A percentile compares a stretch with the other conserved stretches of the same genome.
phyloP scores from a whole-genome alignment of 2,113 vertebrate species.

The Rattus norvegicus region GRCr8 NC_086023.1:68524001-68524500 shows the following conservation, averaged over 20 bases:
- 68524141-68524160: conserved; percentile 95
- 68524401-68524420: background rate
- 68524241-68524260: conserved; percentile 93
- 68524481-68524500: too few relatives aligned
- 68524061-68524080: conserved; percentile 88
- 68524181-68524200: conserved; percentile 92
- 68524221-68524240: conserved; percentile 99
- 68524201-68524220: conserved; percentile 96
- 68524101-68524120: conserved; percentile 92
- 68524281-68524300: conserved; percentile 93
- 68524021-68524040: conserved; percentile 51
- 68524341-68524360: background rate
- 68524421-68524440: background rate
- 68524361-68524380: background rate
- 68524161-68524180: conserved; percentile 92
- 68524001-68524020: conserved; percentile 57
- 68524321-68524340: conserved; percentile 88
- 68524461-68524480: background rate
- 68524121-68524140: conserved; percentile 94
- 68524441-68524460: background rate
- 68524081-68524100: conserved; percentile 89
- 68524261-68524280: conserved; percentile 94
- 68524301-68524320: conserved; percentile 94
- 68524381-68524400: background rate
- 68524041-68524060: conserved; percentile 54